Base-by-base conservation (phyloP, 92 coral and sea anemone species). In the Nematostella vectensis region DNA sequence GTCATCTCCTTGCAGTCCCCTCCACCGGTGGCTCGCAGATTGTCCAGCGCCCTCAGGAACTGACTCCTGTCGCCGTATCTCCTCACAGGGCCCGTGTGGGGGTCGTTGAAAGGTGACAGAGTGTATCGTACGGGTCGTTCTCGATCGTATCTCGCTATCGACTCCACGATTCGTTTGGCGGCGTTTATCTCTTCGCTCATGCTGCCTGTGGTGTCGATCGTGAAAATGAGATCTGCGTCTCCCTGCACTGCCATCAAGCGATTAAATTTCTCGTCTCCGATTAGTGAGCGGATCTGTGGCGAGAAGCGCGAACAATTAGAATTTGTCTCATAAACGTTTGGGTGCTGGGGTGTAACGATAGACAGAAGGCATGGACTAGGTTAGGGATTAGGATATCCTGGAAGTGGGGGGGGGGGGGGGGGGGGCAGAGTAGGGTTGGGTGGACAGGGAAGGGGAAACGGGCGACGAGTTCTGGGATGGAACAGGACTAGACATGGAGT, bases 91-190 rank as follows among this genome's bases (percentile, higher is more conserved):
- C 70, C 70, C 12, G 70, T 50, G 12, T 17, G 23, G 4, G 51
- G 88, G 49, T 81, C 88, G 29, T 47, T 65, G 63, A 63, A 81
- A 15, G 78, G 83, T 27, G 88, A 54, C 33, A 81, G 48, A 12
- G 72, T 62, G 45, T 69, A 81, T 11, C 70, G 28, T 8, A 81
- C 79, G 1, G 58, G 30, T 4, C 56, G 43, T 31, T 64, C 59
- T 27, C 88, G 66, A 1, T 58, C 52, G 62, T 75, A 62, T 0
- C 63, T 55, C 0, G 88, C 82, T 18, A 81, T 81, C 39, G 82
- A 59, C n/a, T 29, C 49, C 31, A 61, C 50, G 25, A 81, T 81
- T 6, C 16, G 31, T 31, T 81, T 81, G 1, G 88, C 88, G 10
- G 75, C 82, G 55, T 49, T 40, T n/a, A 81, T 81, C 21, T 75